Evolutionary conservation across 2,888 invertebrate genomes (phyloP), one percentile per base, ranked within the genome.

Genomic region (Dynastes hyllus): DNA sequence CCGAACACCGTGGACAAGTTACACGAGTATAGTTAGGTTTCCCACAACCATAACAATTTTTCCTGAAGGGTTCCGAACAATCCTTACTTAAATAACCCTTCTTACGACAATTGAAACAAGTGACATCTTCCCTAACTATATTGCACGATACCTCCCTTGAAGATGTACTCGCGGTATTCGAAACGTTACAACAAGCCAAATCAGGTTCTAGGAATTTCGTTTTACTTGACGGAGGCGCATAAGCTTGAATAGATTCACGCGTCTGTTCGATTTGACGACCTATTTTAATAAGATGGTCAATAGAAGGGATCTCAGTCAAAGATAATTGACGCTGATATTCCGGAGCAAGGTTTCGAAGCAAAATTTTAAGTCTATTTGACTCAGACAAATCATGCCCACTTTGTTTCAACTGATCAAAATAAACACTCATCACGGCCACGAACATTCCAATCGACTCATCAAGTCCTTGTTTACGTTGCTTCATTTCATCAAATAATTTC

Each of bases 361-460:
- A 11, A 22, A 81, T 50, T 29, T 76, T 70, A 13, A 78, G 29
- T 40, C 73, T 45, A 2, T 61, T 61, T 0, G 50, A 2, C 29
- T 81, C 76, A 22, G 16, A 22, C 16, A 22, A 22, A 22, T 22
- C 16, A 3, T 75, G 27, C 5, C 79, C 66, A n/a, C 22, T 50
- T n/a, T 45, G 50, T n/a, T 66, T 61, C 51, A 81, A 58, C 16
- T 80, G 55, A 9, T 51, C 66, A 37, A 81, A 81, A 9, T 80
- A 70, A 29, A 77, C 70, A 11, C 37, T 58, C 80, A 82, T 80
- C 2, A 78, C 45, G 3, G 78, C 75, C 9, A 81, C 45, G 63
- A 81, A 81, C 1, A 81, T 37, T 9, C 79, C 80, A 22, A 82
- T 80, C 1, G 78, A 75, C 71, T 82, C 80, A 13, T 76, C 58